Percentiles rank a stretch among this genome's conserved stretches.
Evolutionary conservation across 2,888 invertebrate genomes (phyloP).

Genomic region (Lepetodrilus schrolli): DNA sequence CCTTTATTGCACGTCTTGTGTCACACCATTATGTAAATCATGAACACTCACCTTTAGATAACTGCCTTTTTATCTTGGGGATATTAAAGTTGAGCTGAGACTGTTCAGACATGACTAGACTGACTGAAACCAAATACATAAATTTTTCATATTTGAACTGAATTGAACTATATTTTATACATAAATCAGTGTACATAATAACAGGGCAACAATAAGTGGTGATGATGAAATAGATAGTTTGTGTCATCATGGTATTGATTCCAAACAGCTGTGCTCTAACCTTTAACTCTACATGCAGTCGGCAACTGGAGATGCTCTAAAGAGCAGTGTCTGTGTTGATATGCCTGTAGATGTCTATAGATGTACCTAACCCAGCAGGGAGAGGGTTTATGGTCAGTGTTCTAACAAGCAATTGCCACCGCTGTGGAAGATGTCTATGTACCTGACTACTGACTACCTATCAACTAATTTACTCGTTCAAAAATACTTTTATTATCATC

Average conservation of each 20-base stretch:
- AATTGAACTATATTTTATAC: background rate
- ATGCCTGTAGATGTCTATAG: no score
- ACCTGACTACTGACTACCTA: no score
- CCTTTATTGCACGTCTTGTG: background rate
- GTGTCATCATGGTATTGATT: background rate
- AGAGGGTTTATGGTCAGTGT: no score
- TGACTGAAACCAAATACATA: background rate
- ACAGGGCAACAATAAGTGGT: background rate
- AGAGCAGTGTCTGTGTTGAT: no score
- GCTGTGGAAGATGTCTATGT: no score
- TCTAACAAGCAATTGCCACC: no score
- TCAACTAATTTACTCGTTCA: no score
- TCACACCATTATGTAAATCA: background rate
- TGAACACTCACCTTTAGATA: slow-evolving; percentile 50
- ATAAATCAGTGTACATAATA: background rate
- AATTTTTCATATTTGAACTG: background rate
- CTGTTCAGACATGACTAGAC: slow-evolving; percentile 9
- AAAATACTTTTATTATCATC: no score
- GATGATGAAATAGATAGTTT: background rate
- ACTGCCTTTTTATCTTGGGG: slow-evolving; percentile 50
- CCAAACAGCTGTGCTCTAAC: no score
- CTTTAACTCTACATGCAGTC: no score
- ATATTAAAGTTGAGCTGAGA: slow-evolving; percentile 42
- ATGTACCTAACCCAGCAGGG: no score
- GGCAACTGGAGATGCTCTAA: no score